Evolutionary conservation across 2,797 vertebrate genomes (phyloP).

Genomic region (Tympanoctomys barrerae): DNA sequence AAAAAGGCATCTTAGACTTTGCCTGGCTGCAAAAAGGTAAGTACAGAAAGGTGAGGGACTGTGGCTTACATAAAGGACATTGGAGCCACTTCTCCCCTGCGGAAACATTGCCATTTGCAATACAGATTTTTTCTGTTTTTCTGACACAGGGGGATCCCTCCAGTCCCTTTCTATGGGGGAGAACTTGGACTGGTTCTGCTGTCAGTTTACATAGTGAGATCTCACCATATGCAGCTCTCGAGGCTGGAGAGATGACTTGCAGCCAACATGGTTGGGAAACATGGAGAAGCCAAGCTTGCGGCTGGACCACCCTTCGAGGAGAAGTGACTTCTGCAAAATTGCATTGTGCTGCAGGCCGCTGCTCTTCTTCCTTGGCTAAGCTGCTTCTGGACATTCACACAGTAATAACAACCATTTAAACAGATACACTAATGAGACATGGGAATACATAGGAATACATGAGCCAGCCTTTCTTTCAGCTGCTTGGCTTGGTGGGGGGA

Average conservation of each 20-base stretch:
- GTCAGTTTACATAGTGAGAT: conserved; percentile 84
- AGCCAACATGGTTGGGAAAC: conserved; percentile 80
- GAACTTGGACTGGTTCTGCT: conserved; percentile 80
- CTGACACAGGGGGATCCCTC: conserved; percentile 79
- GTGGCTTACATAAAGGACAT: not conserved
- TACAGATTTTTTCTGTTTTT: conserved; percentile 72
- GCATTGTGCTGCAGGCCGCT: not conserved
- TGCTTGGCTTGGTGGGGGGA: not conserved
- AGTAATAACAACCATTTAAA: conserved; percentile 45
- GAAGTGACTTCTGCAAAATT: conserved; percentile 51
- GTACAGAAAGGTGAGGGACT: conserved; percentile 9
- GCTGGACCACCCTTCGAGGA: conserved; percentile 73
- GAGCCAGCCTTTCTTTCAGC: conserved; percentile 20
- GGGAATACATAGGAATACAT: not conserved
- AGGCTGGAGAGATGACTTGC: conserved; percentile 75
- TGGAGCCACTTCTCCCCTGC: not conserved
- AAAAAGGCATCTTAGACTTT: not conserved
- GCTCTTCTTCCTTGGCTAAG: not conserved
- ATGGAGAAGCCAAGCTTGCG: conserved; percentile 71
- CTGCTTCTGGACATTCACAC: conserved; percentile 15
- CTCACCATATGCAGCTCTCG: conserved; percentile 82
- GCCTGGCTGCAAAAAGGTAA: not conserved
- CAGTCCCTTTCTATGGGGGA: conserved; percentile 80
- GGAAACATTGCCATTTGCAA: conserved; percentile 71
- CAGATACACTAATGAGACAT: conserved; percentile 47